phyloP scores from a whole-genome alignment of 2,888 invertebrate species.

The Lasioglossum marginatum region DNA sequence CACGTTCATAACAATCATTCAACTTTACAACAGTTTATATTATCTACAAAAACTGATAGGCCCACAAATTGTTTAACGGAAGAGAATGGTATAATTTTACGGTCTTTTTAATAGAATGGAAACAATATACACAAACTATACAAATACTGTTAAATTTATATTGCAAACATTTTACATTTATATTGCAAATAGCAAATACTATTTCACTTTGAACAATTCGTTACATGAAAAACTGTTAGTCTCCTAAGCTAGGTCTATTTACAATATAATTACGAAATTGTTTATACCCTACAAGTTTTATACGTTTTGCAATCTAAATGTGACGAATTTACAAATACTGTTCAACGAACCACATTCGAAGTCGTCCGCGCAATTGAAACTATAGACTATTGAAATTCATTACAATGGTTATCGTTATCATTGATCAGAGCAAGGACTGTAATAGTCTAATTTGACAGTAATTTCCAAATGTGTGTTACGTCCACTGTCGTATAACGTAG shows the following conservation, averaged over 20 bases:
- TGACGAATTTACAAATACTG: constrained; percentile 24
- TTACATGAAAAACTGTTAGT: background rate
- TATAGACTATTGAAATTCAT: constrained; percentile 51
- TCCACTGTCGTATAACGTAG: constrained; percentile 28
- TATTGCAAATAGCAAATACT: background rate
- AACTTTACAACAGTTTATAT: background rate
- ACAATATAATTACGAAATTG: background rate
- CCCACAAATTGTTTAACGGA: background rate
- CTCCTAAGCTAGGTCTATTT: background rate
- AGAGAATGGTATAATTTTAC: background rate
- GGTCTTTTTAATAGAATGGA: background rate
- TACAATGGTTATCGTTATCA: constrained; percentile 51
- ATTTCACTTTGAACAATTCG: background rate
- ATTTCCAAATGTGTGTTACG: constrained; percentile 40
- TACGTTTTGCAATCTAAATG: background rate
- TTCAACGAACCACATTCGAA: constrained; percentile 37
- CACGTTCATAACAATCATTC: background rate
- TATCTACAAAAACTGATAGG: background rate
- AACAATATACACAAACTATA: background rate
- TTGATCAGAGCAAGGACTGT: constrained; percentile 50
- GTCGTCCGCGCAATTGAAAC: constrained; percentile 37
- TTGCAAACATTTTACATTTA: background rate
- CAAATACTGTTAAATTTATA: background rate
- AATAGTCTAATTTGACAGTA: constrained; percentile 51
- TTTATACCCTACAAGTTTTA: background rate